phyloP scores from a whole-genome alignment of 2,888 invertebrate genomes.

The Drosophila leonis region DNA sequence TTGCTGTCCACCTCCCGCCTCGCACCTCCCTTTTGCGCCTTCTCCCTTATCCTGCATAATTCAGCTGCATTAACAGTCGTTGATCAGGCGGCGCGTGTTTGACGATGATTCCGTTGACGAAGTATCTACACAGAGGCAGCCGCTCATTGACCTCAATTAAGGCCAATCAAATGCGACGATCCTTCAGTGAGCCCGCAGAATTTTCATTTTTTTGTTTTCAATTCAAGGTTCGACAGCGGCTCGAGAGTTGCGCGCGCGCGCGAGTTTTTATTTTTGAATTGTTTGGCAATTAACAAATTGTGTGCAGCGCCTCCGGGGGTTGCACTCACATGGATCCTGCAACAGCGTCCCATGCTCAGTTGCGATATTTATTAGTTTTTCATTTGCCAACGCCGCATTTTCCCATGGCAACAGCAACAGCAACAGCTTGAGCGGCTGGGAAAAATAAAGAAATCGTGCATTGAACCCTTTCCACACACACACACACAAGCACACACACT shows the following conservation, averaged over 20 bases:
- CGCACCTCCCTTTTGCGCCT: not conserved
- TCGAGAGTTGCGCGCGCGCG: constrained; percentile 45
- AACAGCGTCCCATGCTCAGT: constrained; percentile 26
- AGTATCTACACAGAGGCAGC: constrained; percentile 40
- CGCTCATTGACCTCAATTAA: constrained; percentile 67
- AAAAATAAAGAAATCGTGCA: constrained; percentile 72
- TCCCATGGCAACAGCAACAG: constrained; percentile 58
- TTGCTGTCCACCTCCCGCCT: not conserved
- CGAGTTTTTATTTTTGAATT: constrained; percentile 68
- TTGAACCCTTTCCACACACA: constrained; percentile 72
- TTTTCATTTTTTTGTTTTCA: constrained; percentile 10
- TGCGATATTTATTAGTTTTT: constrained; percentile 40
- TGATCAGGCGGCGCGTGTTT: constrained; percentile 61
- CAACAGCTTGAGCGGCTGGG: constrained; percentile 17
- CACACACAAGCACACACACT: constrained; percentile 35
- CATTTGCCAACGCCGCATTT: constrained; percentile 44
- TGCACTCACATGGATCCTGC: constrained; percentile 56
- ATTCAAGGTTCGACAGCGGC: constrained; percentile 4
- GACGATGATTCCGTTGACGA: constrained; percentile 37
- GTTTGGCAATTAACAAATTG: constrained; percentile 40
- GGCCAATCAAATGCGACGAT: constrained; percentile 64
- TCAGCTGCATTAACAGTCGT: constrained; percentile 21
- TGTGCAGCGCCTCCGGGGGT: constrained; percentile 27
- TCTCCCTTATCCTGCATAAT: constrained; percentile 67
- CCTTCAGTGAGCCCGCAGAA: constrained; percentile 67